Conservation (phyloP, 30 jellyfish, hydroid and myxozoan genomes). For the Turritopsis rubra region DNA sequence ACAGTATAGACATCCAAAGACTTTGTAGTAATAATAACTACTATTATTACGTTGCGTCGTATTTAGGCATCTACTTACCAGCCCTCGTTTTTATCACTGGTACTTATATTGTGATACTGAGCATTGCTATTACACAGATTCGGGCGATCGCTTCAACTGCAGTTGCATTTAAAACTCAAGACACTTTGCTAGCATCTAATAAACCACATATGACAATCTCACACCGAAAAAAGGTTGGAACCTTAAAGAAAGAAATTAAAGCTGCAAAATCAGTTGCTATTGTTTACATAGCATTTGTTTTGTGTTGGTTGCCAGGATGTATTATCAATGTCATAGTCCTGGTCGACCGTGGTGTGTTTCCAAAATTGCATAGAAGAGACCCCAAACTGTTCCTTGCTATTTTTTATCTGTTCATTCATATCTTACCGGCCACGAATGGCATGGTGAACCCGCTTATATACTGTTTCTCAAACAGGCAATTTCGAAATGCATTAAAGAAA, state of each 20-base stretch:
- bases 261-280: conserved; percentile 78
- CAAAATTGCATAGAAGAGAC: conserved; percentile 15
- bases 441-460: conserved; percentile 75
- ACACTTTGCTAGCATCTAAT: not conserved
- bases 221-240: not conserved
- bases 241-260: conserved; percentile 36
- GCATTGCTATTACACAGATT: conserved; percentile 60
- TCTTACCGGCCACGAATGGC: conserved; percentile 65
- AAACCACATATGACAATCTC: not conserved
- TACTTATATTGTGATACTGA: conserved; percentile 40
- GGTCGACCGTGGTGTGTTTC: conserved; percentile 41
- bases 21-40: conserved; percentile 49
- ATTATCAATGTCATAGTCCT: conserved; percentile 31
- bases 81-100: conserved; percentile 61
- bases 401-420: conserved; percentile 42
- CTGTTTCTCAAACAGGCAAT: conserved; percentile 64
- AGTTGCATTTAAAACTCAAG: conserved; percentile 9
- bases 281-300: conserved; percentile 66
- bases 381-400: conserved; percentile 33
- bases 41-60: conserved; percentile 30
- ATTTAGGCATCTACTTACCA: conserved; percentile 34
- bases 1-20: conserved; percentile 1
- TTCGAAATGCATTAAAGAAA: conserved; percentile 62
- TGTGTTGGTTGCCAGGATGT: conserved; percentile 88
- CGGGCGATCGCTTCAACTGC: conserved; percentile 34